Percentiles rank a stretch among this genome's conserved stretches.
phyloP scores from a whole-genome alignment of 92 coral and sea anemone genomes.

The Epizoanthus illoricatus region DNA sequence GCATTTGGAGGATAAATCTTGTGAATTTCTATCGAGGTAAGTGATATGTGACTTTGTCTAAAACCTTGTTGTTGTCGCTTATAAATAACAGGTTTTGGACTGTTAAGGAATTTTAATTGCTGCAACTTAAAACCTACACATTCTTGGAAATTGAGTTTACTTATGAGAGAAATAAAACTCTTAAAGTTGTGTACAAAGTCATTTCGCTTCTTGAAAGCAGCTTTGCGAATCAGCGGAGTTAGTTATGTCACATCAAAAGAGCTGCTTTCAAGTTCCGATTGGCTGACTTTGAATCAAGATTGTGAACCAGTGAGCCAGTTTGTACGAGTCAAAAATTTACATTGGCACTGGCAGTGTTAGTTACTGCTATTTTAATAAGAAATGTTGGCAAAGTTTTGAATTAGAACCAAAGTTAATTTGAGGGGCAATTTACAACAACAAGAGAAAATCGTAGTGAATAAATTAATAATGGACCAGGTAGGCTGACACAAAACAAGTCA shows the following conservation, averaged over 20 bases:
- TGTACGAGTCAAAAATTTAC: not conserved
- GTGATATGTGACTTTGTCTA: not conserved
- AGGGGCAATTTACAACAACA: not conserved
- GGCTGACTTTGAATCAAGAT: conserved; percentile 15
- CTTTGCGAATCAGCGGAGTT: not conserved
- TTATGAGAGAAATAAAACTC: not conserved
- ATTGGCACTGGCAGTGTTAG: not conserved
- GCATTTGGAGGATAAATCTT: conserved; percentile 22
- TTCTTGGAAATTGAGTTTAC: not conserved
- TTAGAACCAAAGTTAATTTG: not conserved
- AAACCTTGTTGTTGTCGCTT: not conserved
- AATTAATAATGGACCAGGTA: conserved; percentile 10
- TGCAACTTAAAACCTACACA: not conserved
- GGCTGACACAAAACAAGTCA: not conserved
- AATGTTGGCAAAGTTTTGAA: not conserved
- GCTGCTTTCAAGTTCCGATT: conserved; percentile 40
- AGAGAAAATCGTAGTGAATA: conserved; percentile 9
- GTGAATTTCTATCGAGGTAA: conserved; percentile 21
- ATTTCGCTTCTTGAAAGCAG: conserved; percentile 24
- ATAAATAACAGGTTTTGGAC: conserved; percentile 31
- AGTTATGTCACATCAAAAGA: conserved; percentile 1
- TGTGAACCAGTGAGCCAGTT: conserved; percentile 3
- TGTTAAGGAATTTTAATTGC: not conserved
- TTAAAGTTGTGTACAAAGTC: not conserved
- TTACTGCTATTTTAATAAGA: not conserved